Percentiles rank a stretch among this genome's conserved stretches.
phyloP scores from a whole-genome alignment of 1,140 invertebrate genomes.

The Macrotrachela quadricornifera region DNA sequence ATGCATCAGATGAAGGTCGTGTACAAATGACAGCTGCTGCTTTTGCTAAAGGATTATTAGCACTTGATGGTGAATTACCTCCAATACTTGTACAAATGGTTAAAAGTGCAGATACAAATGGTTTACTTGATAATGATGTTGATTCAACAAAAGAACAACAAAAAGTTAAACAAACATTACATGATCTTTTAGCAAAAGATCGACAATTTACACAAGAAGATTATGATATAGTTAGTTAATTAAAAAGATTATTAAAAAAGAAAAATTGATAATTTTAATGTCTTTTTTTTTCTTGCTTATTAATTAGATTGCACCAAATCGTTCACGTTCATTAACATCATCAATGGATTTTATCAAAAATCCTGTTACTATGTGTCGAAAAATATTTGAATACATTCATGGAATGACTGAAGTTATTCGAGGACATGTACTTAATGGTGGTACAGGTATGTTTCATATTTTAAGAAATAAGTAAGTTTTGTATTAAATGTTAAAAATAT shows the following conservation, averaged over 20 bases:
- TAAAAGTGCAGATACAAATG: constrained; percentile 95
- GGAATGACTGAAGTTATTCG: constrained; percentile 11
- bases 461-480: no score
- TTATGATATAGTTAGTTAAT: neutral
- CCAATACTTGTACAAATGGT: constrained; percentile 99
- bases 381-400: constrained; percentile 11
- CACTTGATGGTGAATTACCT: constrained; percentile 87
- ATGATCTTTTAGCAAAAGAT: constrained; percentile 3
- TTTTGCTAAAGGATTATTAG: constrained; percentile 88
- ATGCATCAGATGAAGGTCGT: constrained; percentile 91
- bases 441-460: neutral
- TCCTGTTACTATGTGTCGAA: constrained; percentile 43
- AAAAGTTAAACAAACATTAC: constrained; percentile 2
- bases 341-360: constrained; percentile 64
- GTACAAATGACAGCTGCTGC: constrained; percentile 99
- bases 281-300: no score
- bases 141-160: constrained; percentile 37
- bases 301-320: no score
- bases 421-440: neutral
- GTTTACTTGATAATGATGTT: constrained; percentile 86
- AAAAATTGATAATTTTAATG: no score
- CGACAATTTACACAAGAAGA: neutral
- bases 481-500: no score
- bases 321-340: no score
- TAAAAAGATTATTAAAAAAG: no score